Evolutionary conservation across 2,888 invertebrate species (phyloP).

Genomic region (Syrphus vitripennis): DNA sequence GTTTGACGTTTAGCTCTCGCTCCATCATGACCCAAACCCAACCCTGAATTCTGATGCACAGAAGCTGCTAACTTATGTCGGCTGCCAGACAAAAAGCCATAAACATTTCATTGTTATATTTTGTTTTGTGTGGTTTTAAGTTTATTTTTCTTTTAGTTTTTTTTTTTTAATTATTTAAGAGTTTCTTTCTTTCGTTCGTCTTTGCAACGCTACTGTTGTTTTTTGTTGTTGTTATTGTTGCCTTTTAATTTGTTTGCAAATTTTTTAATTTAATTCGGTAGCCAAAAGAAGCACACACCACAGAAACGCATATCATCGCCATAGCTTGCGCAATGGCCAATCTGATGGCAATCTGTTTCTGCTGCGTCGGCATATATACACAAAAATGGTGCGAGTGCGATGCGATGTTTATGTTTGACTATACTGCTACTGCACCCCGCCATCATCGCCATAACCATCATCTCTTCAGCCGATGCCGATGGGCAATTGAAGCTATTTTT

Average conservation of each 20-base stretch:
- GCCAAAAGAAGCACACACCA: constrained; percentile 18
- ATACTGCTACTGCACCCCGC: neutral
- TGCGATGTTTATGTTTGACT: constrained; percentile 25
- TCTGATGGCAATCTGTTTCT: neutral
- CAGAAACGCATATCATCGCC: constrained; percentile 30
- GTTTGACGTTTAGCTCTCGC: constrained; percentile 13
- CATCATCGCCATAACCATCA: neutral
- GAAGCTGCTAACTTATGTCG: constrained; percentile 42
- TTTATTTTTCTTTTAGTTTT: constrained; percentile 7
- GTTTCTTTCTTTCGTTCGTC: constrained; percentile 14
- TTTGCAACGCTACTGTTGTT: neutral
- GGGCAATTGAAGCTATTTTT: constrained; percentile 54
- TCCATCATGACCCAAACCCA: neutral
- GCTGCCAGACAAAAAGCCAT: constrained; percentile 66
- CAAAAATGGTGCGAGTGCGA: constrained; percentile 13
- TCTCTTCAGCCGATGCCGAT: neutral
- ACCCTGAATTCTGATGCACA: neutral
- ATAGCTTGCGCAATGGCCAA: neutral
- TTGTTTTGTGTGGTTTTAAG: constrained; percentile 21
- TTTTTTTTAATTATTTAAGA: constrained; percentile 20
- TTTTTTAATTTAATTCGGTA: constrained; percentile 65
- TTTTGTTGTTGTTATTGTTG: neutral
- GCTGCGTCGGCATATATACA: neutral
- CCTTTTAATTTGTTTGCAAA: constrained; percentile 49
- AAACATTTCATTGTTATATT: constrained; percentile 63